These are phyloP conservation scores for Trochalopteron elliotii DNA, from an alignment of 2,113 vertebrate genomes.

Conservation along the genomic window DNA sequence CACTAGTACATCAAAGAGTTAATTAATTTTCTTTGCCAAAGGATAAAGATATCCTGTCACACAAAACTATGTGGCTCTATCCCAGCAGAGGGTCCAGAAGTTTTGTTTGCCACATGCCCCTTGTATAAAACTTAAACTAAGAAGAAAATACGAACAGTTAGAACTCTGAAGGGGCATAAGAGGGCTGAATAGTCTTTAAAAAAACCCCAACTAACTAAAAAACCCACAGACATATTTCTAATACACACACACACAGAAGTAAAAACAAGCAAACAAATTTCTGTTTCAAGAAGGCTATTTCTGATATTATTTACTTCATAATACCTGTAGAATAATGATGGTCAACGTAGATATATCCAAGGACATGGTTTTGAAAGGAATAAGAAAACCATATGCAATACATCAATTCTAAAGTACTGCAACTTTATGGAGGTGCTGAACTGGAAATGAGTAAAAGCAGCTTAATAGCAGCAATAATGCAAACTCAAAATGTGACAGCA, in stretches of 20 bases:
- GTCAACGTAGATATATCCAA: not conserved
- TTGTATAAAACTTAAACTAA: not conserved
- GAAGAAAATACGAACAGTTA: not conserved
- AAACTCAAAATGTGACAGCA: not conserved
- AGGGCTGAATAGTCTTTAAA: not conserved
- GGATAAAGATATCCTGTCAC: not conserved
- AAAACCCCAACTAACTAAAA: accelerated
- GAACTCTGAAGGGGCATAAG: not conserved
- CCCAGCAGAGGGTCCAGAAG: not conserved
- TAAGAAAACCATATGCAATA: not conserved
- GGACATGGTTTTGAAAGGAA: not conserved
- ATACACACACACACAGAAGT: accelerated
- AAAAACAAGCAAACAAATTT: not conserved
- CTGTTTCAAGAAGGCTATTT: not conserved
- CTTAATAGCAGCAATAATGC: not conserved
- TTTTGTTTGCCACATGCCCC: not conserved
- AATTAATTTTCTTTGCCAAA: not conserved
- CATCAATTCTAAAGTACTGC: not conserved
- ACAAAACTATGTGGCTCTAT: not conserved
- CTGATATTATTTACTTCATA: not conserved
- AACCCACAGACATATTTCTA: not conserved
- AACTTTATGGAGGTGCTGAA: not conserved
- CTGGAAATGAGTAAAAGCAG: not conserved
- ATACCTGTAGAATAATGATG: not conserved
- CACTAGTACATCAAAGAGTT: not conserved